Percentiles rank a stretch among this genome's conserved stretches.
Conservation (phyloP, 2,113 vertebrate species). For the Centropus bengalensis region DNA sequence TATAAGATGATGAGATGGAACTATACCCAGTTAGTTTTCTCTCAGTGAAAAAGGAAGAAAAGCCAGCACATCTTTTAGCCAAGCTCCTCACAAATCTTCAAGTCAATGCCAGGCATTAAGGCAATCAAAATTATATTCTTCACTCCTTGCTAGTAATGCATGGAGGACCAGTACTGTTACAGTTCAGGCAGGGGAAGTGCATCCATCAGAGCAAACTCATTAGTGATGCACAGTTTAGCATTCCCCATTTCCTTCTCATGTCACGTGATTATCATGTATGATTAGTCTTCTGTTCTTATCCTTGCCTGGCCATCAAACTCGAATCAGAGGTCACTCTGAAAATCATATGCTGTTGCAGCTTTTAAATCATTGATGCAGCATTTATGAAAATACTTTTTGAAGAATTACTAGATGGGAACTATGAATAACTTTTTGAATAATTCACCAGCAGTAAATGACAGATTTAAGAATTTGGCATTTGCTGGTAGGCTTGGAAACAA, state of each 20-base stretch:
- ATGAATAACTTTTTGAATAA: background rate
- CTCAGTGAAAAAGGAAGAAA: background rate
- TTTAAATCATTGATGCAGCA: background rate
- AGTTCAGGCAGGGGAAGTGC: background rate
- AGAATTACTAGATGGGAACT: background rate
- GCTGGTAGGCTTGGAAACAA: background rate
- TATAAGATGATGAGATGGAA: background rate
- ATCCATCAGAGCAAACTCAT: background rate
- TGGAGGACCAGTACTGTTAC: background rate
- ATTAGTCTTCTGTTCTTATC: background rate
- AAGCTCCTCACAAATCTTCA: background rate
- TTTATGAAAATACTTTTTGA: slow-evolving; percentile 18
- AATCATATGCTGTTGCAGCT: background rate
- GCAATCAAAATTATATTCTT: background rate
- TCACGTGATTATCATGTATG: background rate
- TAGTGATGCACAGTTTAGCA: background rate
- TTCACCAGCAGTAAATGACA: background rate
- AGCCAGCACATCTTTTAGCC: background rate
- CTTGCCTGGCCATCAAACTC: background rate
- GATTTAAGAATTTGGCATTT: slow-evolving; percentile 6
- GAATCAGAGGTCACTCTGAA: background rate
- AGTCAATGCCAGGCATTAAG: background rate
- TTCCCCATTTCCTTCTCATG: slow-evolving; percentile 8
- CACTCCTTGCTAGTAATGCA: background rate
- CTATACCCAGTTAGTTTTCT: background rate